Percentiles rank a stretch among this genome's conserved stretches.
Evolutionary conservation across 2,113 vertebrate species (phyloP).

Genomic region (Hoplias malabaricus): DNA sequence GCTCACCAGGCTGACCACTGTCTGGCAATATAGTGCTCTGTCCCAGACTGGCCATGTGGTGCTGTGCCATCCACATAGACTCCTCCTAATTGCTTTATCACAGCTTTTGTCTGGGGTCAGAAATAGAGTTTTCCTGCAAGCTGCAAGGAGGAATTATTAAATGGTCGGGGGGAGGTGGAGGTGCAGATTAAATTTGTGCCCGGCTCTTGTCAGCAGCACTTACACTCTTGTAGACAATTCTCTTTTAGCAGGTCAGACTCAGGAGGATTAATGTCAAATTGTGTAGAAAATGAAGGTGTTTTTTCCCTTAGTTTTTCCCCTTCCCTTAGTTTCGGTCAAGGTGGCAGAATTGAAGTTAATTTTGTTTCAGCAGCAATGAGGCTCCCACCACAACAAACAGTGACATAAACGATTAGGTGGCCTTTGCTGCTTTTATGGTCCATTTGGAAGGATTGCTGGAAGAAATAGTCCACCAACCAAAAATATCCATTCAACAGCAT

Average conservation of each 20-base stretch:
- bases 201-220: constrained; percentile 26
- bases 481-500: no score
- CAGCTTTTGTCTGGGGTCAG: constrained; percentile 37
- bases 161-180: not conserved
- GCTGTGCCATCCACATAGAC: constrained; percentile 25
- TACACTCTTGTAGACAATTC: constrained; percentile 14
- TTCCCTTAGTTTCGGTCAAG: not conserved
- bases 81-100: constrained; percentile 43
- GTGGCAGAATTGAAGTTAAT: not conserved
- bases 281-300: not conserved
- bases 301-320: no score
- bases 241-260: not conserved
- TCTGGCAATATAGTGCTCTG: not conserved
- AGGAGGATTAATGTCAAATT: not conserved
- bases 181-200: constrained; percentile 2
- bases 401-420: not conserved
- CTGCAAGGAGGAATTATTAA: constrained; percentile 33
- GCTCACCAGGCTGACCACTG: not conserved
- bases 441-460: not conserved
- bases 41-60: constrained; percentile 29
- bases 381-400: not conserved
- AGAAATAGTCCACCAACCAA: no score
- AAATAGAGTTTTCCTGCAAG: constrained; percentile 27
- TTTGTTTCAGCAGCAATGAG: not conserved
- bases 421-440: not conserved